Evolutionary conservation across 2,888 invertebrate species (phyloP).

Genomic region (Holacanthella duospinosa): DNA sequence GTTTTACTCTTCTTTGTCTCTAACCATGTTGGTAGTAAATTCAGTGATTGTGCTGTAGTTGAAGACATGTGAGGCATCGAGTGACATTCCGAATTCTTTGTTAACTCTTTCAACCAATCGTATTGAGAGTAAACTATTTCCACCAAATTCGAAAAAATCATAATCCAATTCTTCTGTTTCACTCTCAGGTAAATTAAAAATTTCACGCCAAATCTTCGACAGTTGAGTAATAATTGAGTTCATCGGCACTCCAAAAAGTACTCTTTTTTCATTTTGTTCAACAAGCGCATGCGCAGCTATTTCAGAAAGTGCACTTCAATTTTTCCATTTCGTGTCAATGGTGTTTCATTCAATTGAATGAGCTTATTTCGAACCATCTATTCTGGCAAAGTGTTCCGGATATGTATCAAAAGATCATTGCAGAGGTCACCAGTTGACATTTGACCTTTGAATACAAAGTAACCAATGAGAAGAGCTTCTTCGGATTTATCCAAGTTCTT

Average conservation of each 20-base stretch:
- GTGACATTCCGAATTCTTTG: background rate
- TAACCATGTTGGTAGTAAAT: too few species aligned
- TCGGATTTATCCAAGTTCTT: background rate
- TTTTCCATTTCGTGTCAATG: background rate
- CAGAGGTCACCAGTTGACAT: background rate
- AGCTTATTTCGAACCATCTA: background rate
- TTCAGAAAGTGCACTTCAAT: background rate
- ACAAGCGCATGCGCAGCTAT: too few species aligned
- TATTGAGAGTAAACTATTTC: background rate
- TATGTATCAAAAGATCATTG: background rate
- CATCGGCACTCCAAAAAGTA: too few species aligned
- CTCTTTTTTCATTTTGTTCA: too few species aligned
- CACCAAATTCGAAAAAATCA: background rate
- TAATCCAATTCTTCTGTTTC: background rate
- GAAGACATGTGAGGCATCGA: background rate
- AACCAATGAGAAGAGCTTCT: background rate
- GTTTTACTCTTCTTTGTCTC: too few species aligned
- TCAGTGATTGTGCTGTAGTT: background rate
- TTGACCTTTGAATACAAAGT: too few species aligned
- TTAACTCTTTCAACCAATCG: background rate
- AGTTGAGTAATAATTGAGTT: too few species aligned
- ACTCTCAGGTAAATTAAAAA: background rate
- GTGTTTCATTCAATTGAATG: background rate
- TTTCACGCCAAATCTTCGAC: background rate
- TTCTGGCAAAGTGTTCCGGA: background rate